phyloP scores from a whole-genome alignment of 2,113 vertebrate genomes.

The Macquaria australasica region DNA sequence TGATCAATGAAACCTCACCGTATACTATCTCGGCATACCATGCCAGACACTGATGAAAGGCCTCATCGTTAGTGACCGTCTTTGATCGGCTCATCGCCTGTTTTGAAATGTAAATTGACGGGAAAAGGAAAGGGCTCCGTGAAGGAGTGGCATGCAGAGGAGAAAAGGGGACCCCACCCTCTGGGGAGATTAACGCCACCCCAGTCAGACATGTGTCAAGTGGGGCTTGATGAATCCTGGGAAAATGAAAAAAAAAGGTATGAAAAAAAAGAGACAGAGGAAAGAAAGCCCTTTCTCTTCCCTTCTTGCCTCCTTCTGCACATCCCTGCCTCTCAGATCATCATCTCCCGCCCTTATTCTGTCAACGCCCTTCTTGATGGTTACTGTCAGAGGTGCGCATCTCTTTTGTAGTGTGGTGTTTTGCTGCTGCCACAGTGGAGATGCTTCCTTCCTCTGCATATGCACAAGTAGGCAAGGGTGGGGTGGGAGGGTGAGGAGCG shows the following conservation, averaged over 20 bases:
- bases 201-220: conserved; percentile 85
- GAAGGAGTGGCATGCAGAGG: conserved; percentile 74
- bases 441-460: conserved; percentile 86
- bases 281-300: conserved; percentile 81
- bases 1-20: conserved; percentile 78
- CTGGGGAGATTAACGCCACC: conserved; percentile 84
- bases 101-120: conserved; percentile 87
- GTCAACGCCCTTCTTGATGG: conserved; percentile 87
- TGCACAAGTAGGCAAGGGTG: conserved; percentile 80
- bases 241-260: conserved; percentile 72
- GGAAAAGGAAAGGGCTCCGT: conserved; percentile 70
- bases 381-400: conserved; percentile 85
- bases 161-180: conserved; percentile 79
- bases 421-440: conserved; percentile 79
- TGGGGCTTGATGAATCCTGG: conserved; percentile 84
- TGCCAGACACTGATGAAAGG: conserved; percentile 81
- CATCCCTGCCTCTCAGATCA: conserved; percentile 85
- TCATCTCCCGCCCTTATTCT: conserved; percentile 87
- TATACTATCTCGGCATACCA: conserved; percentile 73
- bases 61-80: conserved; percentile 82
- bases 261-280: conserved; percentile 70
- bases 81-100: conserved; percentile 82
- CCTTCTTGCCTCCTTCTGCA: conserved; percentile 77
- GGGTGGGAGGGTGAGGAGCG: conserved; percentile 40
- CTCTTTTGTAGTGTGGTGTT: conserved; percentile 85